Percentiles rank a stretch among this genome's conserved stretches.
These are phyloP conservation scores for Watersipora subatra DNA, from an alignment of 1,140 invertebrate genomes.

Conservation along the genomic window DNA sequence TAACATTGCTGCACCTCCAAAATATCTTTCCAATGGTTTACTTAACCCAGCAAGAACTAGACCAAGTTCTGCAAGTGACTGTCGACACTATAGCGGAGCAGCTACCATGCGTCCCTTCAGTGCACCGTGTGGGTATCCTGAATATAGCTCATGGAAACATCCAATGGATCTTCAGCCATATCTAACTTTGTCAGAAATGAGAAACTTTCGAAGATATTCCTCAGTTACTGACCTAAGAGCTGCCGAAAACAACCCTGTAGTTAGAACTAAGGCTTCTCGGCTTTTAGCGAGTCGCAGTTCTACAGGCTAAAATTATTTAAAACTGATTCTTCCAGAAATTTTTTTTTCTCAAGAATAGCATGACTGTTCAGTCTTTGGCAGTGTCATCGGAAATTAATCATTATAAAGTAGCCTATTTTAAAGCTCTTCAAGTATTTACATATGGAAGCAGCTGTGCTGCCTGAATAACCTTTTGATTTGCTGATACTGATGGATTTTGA, in stretches of 20 bases:
- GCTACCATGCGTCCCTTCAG: background rate
- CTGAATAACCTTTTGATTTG: too few species aligned
- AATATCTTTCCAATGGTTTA: background rate
- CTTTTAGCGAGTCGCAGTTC: background rate
- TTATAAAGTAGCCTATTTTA: too few species aligned
- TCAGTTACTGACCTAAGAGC: background rate
- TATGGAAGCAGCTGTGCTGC: too few species aligned
- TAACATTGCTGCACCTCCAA: background rate
- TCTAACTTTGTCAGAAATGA: background rate
- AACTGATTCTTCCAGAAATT: too few species aligned
- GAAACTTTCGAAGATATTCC: background rate
- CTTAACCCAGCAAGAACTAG: background rate
- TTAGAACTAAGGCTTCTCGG: background rate
- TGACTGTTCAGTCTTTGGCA: too few species aligned
- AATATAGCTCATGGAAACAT: background rate
- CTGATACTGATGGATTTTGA: too few species aligned
- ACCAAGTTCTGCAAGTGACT: background rate
- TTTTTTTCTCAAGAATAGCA: too few species aligned
- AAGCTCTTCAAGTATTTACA: too few species aligned
- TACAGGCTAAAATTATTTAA: too few species aligned
- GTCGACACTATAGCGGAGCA: background rate
- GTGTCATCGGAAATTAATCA: too few species aligned
- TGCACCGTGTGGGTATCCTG: background rate
- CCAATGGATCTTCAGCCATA: background rate
- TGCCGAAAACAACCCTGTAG: background rate